Conservation (phyloP, 2,797 vertebrate species). For the Aselliscus stoliczkanus region DNA sequence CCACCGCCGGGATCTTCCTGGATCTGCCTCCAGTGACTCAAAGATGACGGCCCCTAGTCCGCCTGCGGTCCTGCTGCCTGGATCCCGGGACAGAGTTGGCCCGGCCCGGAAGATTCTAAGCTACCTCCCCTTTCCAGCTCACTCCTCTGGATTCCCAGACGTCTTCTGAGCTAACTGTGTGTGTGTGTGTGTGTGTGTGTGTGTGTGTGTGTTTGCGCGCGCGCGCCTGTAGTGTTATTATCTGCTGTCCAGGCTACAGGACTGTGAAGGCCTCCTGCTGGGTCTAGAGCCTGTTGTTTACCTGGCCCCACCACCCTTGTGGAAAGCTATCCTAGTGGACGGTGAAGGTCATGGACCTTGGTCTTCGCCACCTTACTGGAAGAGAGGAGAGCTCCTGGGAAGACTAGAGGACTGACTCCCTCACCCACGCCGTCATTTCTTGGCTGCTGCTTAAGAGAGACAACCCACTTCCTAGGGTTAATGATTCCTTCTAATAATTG, state of each 20-base stretch:
- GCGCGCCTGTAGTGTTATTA: too few species aligned
- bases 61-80: not conserved
- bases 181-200: too few species aligned
- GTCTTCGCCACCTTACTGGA: not conserved
- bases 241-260: not conserved
- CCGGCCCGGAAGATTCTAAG: rapidly evolving
- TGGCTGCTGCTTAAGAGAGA: not conserved
- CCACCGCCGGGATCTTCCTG: not conserved
- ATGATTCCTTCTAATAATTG: not conserved
- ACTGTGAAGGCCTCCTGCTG: not conserved
- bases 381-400: not conserved
- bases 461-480: not conserved
- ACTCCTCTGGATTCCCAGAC: not conserved
- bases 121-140: not conserved
- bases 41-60: rapidly evolving
- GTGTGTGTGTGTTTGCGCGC: too few species aligned
- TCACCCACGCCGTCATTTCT: rapidly evolving
- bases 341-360: not conserved
- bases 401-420: too few species aligned
- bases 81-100: not conserved
- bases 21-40: not conserved
- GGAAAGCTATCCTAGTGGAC: not conserved
- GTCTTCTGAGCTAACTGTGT: not conserved
- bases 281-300: not conserved
- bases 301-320: too few species aligned